These are phyloP conservation scores for Drosophila phalerata DNA, from an alignment of 2,888 invertebrate genomes.

Conservation along the genomic window DNA sequence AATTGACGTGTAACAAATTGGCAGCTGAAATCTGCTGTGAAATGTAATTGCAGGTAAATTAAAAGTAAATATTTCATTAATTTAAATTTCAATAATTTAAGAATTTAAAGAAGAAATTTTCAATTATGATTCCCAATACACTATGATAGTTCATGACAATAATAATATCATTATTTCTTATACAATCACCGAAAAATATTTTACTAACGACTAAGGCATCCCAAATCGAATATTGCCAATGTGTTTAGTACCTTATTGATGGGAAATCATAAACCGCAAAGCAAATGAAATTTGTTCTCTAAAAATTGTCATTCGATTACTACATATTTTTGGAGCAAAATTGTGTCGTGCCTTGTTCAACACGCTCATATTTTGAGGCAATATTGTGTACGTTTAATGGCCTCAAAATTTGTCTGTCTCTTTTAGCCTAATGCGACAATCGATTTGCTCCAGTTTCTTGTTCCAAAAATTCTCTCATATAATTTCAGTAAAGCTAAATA, in stretches of 20 bases:
- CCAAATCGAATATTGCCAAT: background rate
- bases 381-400: slow-evolving; percentile 12
- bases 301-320: background rate
- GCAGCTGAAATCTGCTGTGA: slow-evolving; percentile 5
- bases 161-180: background rate
- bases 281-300: background rate
- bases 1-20: background rate
- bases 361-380: slow-evolving; percentile 5
- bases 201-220: background rate
- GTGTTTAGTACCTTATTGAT: background rate
- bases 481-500: slow-evolving; percentile 22
- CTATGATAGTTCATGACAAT: too few species aligned
- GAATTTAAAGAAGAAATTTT: background rate
- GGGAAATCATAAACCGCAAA: background rate
- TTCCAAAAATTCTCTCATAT: slow-evolving; percentile 2
- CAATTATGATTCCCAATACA: background rate
- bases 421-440: slow-evolving; percentile 18
- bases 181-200: background rate
- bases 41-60: background rate
- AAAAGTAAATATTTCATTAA: background rate
- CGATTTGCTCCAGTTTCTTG: slow-evolving; percentile 32
- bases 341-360: background rate
- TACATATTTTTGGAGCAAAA: background rate
- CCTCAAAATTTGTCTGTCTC: slow-evolving; percentile 10
- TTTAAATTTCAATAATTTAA: slow-evolving; percentile 6